These are phyloP conservation scores for Psix sp. DNA, from an alignment of 1,140 invertebrate genomes.

Conservation along the genomic window DNA sequence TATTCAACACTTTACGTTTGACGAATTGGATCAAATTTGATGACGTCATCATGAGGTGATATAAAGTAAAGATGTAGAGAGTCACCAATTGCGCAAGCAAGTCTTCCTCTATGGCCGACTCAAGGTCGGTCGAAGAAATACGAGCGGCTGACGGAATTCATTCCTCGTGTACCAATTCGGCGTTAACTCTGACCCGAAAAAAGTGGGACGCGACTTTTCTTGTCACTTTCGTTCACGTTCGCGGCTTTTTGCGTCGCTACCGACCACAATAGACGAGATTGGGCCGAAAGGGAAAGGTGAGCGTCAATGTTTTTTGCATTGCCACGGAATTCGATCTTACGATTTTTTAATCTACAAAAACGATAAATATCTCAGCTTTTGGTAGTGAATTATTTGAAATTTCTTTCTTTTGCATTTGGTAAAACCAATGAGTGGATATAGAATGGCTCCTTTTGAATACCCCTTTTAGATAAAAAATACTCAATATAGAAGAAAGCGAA, in stretches of 20 bases:
- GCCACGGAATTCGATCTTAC: conserved; percentile 20
- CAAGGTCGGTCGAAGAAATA: conserved; percentile 67
- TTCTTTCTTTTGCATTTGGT: too few species aligned
- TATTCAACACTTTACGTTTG: not conserved
- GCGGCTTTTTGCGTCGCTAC: conserved; percentile 19
- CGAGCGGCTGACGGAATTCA: conserved; percentile 48
- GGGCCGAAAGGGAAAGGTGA: conserved; percentile 46
- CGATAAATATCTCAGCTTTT: too few species aligned
- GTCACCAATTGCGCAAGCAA: conserved; percentile 63
- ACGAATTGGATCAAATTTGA: conserved; percentile 6
- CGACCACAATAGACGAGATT: conserved; percentile 27
- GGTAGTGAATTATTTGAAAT: too few species aligned
- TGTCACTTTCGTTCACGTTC: conserved; percentile 51
- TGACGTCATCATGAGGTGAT: conserved; percentile 19
- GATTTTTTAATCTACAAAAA: not conserved
- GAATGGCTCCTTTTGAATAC: too few species aligned
- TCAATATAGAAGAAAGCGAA: too few species aligned
- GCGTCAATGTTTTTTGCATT: conserved; percentile 37
- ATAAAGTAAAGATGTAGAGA: too few species aligned
- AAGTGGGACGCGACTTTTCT: conserved; percentile 41
- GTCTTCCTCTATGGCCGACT: conserved; percentile 35
- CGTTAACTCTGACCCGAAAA: conserved; percentile 41
- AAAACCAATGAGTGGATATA: too few species aligned
- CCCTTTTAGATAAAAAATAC: too few species aligned
- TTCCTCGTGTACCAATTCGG: conserved; percentile 25